Evolutionary conservation across 2,797 vertebrate species (phyloP).

Genomic region (Neosalanx taihuensis): DNA sequence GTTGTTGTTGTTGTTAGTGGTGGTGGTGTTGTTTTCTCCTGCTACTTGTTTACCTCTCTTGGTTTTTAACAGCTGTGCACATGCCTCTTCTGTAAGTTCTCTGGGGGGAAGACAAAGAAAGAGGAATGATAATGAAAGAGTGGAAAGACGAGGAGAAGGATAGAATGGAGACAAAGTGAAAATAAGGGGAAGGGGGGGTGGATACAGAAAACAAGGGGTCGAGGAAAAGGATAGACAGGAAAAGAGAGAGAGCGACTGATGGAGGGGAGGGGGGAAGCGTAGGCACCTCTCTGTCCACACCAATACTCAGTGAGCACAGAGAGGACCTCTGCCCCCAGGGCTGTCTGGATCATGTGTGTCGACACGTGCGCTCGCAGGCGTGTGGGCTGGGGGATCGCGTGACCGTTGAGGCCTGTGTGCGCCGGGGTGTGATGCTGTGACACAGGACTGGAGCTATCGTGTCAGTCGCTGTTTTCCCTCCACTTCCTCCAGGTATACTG

Average conservation of each 20-base stretch:
- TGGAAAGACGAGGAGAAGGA: background rate
- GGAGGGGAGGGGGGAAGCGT: slow-evolving; percentile 26
- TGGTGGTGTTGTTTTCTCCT: slow-evolving; percentile 20
- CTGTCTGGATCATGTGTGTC: background rate
- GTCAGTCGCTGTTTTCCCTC: background rate
- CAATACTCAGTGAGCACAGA: background rate
- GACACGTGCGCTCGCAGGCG: background rate
- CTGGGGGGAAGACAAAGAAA: slow-evolving; percentile 48
- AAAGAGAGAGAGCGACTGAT: slow-evolving; percentile 43
- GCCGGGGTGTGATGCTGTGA: background rate
- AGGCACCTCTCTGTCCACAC: background rate
- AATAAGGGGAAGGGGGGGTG: background rate
- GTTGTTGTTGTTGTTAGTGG: slow-evolving; percentile 48
- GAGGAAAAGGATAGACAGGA: slow-evolving; percentile 21
- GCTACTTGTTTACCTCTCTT: slow-evolving; percentile 60
- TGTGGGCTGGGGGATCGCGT: background rate
- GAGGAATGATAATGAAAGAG: background rate
- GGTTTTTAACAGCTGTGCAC: slow-evolving; percentile 59
- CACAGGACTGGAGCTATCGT: background rate
- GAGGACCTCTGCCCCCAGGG: background rate
- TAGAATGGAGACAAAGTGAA: background rate
- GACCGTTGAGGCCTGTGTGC: background rate
- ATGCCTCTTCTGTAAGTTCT: slow-evolving; percentile 67
- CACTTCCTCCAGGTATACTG: no score
- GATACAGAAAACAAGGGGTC: background rate